Conservation (phyloP, 2,888 invertebrate genomes). For the Altica lythri region DNA sequence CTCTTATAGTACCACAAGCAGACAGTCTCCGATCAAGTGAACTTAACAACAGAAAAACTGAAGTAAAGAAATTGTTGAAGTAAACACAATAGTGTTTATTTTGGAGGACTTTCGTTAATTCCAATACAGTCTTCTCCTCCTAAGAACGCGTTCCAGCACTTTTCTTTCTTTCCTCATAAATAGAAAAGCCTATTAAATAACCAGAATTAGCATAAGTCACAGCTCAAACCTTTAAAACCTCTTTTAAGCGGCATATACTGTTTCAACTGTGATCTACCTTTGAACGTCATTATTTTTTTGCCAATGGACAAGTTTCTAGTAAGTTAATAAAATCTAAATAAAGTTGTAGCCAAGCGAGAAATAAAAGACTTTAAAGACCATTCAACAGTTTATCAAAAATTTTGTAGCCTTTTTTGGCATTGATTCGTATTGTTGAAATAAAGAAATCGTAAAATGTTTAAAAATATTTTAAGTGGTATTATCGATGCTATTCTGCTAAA, state of each 20-base stretch:
- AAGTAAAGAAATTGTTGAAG: too few species aligned
- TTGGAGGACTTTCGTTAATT: too few species aligned
- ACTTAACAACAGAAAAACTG: too few species aligned
- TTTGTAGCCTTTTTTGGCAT: not conserved
- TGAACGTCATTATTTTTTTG: constrained; percentile 39
- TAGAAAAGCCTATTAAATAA: too few species aligned
- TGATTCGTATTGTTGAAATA: not conserved
- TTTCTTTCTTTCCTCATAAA: too few species aligned
- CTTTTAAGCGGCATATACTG: constrained; percentile 14
- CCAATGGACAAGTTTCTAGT: constrained; percentile 27
- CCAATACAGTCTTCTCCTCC: too few species aligned
- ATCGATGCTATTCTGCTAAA: not conserved
- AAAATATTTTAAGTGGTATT: not conserved
- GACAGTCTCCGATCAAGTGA: too few species aligned
- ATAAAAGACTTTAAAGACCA: not conserved
- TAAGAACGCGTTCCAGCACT: too few species aligned
- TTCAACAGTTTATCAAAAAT: not conserved
- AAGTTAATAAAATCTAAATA: not conserved
- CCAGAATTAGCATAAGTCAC: constrained; percentile 5
- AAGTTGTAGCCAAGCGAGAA: not conserved
- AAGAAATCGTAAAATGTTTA: constrained; percentile 1
- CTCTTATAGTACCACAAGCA: too few species aligned
- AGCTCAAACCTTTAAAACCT: constrained; percentile 15
- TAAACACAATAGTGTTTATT: too few species aligned
- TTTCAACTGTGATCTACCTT: constrained; percentile 25